These are phyloP conservation scores for Cyclargus thomasi DNA, from an alignment of 1,140 invertebrate genomes.

Conservation along the genomic window DNA sequence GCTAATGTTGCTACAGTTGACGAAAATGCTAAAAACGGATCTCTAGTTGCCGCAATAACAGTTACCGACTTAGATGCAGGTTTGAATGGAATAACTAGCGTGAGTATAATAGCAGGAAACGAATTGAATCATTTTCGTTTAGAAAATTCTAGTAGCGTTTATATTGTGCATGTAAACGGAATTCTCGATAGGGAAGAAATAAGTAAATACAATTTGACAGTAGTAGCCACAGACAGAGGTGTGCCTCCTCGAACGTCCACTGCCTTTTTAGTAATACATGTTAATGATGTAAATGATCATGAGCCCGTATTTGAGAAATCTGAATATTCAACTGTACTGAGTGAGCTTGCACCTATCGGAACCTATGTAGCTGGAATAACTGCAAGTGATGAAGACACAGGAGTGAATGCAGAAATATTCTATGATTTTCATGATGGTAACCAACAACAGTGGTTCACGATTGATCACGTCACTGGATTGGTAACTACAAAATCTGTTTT, in stretches of 20 bases:
- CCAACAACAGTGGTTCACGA: slow-evolving; percentile 90
- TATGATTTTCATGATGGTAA: slow-evolving; percentile 92
- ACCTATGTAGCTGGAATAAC: slow-evolving; percentile 92
- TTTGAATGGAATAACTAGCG: slow-evolving; percentile 89
- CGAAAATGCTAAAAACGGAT: slow-evolving; percentile 92
- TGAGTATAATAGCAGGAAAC: slow-evolving; percentile 91
- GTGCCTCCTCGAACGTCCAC: slow-evolving; percentile 88
- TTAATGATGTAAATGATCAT: slow-evolving; percentile 97
- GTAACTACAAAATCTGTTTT: slow-evolving; percentile 88
- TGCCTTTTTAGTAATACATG: slow-evolving; percentile 90
- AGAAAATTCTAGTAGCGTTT: slow-evolving; percentile 88
- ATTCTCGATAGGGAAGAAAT: slow-evolving; percentile 94
- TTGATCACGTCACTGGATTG: slow-evolving; percentile 87
- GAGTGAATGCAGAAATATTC: slow-evolving; percentile 91
- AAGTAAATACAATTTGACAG: slow-evolving; percentile 92
- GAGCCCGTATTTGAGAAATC: slow-evolving; percentile 95
- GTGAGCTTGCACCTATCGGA: slow-evolving; percentile 89
- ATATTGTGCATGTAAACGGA: slow-evolving; percentile 94
- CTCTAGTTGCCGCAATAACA: slow-evolving; percentile 94
- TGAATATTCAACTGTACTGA: slow-evolving; percentile 91
- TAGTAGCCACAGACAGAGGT: slow-evolving; percentile 93
- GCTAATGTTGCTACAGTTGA: slow-evolving; percentile 92
- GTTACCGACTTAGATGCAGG: slow-evolving; percentile 94
- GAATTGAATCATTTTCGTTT: slow-evolving; percentile 92
- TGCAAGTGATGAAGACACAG: slow-evolving; percentile 93